Base-by-base conservation (phyloP, 2,113 vertebrate genomes). In the Verasper variegatus region DNA sequence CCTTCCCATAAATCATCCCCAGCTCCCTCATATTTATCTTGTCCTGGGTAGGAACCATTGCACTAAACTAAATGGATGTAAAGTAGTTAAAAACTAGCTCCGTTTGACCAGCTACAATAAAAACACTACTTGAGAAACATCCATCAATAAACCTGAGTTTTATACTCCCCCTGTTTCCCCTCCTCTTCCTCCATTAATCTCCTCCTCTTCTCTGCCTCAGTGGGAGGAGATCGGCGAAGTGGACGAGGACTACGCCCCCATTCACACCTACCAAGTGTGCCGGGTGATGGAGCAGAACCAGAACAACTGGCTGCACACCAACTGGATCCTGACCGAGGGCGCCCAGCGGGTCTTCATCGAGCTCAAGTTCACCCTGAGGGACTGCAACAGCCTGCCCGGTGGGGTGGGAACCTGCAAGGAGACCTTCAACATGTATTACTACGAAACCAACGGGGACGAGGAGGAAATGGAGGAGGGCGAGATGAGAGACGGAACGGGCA, bases 161-260 rank as follows among this genome's bases (percentile, higher is more conserved):
- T 42, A 42, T 3, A 42, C 40, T 42, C 40, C 40, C 37, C 40
- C 12, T 42, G 10, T 42, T 42, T 42, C 2, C 17, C n/a, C 23
- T 21, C 15, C 23, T 18, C 23, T 45, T 4, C 62, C 3, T 26
- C 40, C 18, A 66, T 49, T 27, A 55, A 62, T 9, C 14, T 35
- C 18, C 3, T 15, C 12, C 12, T 13, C n/a, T 64, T 62, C 23
- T 80, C 18, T 68, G 1, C 35, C n/a, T 61, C 76, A 99, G 98
- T 99, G 98, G 98, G 98, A 99, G 95, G 98, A 99, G 90, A 99
- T 99, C 21, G 97, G 98, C 5, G 98, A 99, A 86, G 97, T 99
- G 49, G 98, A 99, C 83, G 98, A 99, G 89, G 96, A 99, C 91
- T 99, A 98, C 2, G 96, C 97, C 5, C 98, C 98, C 5, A 99